Base-by-base conservation (phyloP, 2,113 vertebrate genomes). In the Odontophorus gujanensis region DNA sequence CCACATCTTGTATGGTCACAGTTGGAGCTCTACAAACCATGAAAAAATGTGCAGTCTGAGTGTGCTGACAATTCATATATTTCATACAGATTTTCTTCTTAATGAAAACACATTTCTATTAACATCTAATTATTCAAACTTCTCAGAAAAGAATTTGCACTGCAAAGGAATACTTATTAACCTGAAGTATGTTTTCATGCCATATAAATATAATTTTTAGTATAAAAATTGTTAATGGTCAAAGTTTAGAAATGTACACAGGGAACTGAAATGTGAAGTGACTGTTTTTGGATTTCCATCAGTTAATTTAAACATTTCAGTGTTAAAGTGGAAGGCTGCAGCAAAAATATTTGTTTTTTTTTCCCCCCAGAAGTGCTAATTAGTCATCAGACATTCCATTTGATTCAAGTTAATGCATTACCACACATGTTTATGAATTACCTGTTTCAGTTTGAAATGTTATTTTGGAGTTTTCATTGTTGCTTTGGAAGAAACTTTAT, bases 261-360 rank as follows among this genome's bases (percentile, higher is more conserved):
- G 28, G 63, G 89, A 85, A 76, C 11, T 42, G 30, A 72, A 59
- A 75, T 10, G n/a, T 2, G 4, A 30, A 28, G 51, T 22, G 36
- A 17, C 42, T 79, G 5, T 47, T 88, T 62, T 57, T 13, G 15
- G 17, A 76, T 8, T 9, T 81, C 26, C 26, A 26, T 48, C 40
- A 81, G 14, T 25, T 77, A 65, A 80, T 57, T 17, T 9, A 76
- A 69, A 43, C 51, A 9, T 47, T 87, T 59, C 25, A 42, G 10
- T 71, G 55, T 75, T 67, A 32, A 82, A 72, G 25, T 19, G 25
- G 12, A 79, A 21, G 59, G 59, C 63, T 72, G 32, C 5, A 22
- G 0, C 9, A 76, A 82, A 63, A 47, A 43, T 53, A 6, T 1
- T 0, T 26, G 2, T 62, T 6, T 6, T 2, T 75, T 43, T 17